These are phyloP conservation scores for Baronia brevicornis DNA, from an alignment of 2,888 invertebrate species.

Conservation along the genomic window DNA sequence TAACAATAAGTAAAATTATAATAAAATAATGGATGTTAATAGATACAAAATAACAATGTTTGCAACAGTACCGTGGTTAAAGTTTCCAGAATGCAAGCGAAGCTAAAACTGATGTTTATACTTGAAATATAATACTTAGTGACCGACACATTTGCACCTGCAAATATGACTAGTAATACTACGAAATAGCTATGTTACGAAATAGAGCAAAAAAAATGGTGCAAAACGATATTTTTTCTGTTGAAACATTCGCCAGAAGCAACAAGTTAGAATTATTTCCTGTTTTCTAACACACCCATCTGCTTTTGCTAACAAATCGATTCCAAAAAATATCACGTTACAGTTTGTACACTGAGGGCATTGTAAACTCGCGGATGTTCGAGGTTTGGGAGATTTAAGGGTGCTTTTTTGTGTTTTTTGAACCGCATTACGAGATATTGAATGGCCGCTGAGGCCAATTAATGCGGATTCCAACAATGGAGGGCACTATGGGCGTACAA, in stretches of 20 bases:
- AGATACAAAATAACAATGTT: too few species aligned
- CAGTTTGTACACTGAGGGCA: slow-evolving; percentile 36
- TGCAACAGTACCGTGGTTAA: too few species aligned
- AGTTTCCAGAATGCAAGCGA: slow-evolving; percentile 18
- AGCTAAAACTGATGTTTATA: slow-evolving; percentile 28
- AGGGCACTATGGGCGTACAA: slow-evolving; percentile 49
- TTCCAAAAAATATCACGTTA: slow-evolving; percentile 64
- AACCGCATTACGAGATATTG: slow-evolving; percentile 54
- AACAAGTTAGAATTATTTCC: slow-evolving; percentile 67
- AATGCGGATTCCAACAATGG: slow-evolving; percentile 55
- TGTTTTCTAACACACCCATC: slow-evolving; percentile 62
- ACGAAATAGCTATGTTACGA: slow-evolving; percentile 40
- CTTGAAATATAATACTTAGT: slow-evolving; percentile 31
- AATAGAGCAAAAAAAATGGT: slow-evolving; percentile 39
- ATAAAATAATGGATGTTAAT: slow-evolving; percentile 22
- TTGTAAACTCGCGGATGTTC: slow-evolving; percentile 49
- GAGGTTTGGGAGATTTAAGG: slow-evolving; percentile 51
- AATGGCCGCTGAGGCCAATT: slow-evolving; percentile 69
- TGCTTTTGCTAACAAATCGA: slow-evolving; percentile 61
- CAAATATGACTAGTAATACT: slow-evolving; percentile 38
- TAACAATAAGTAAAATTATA: too few species aligned
- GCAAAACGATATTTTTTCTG: slow-evolving; percentile 33
- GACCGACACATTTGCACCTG: slow-evolving; percentile 28
- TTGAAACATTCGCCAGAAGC: slow-evolving; percentile 45
- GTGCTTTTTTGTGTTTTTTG: slow-evolving; percentile 51